These are phyloP conservation scores for Parazoanthus swiftii DNA, from an alignment of 92 coral and sea anemone genomes.

Conservation along the genomic window DNA sequence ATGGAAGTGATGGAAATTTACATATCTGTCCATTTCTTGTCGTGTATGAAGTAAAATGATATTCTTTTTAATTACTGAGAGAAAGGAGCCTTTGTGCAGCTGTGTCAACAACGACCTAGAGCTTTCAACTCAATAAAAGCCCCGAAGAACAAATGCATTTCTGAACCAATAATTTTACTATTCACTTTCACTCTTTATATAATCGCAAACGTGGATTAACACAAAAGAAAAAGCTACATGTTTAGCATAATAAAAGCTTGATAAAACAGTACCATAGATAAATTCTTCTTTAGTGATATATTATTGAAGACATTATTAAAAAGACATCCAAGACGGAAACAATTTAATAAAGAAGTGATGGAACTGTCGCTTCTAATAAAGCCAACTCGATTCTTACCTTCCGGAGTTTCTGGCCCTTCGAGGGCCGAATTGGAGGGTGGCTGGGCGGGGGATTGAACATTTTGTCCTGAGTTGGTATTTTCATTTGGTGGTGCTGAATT, in stretches of 20 bases:
- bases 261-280: slow-evolving; percentile 75
- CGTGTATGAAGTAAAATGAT: slow-evolving; percentile 90
- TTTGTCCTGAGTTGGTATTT: slow-evolving; percentile 75
- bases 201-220: slow-evolving; percentile 83
- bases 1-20: slow-evolving; percentile 67
- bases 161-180: slow-evolving; percentile 91
- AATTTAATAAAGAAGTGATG: slow-evolving; percentile 94
- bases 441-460: slow-evolving; percentile 80
- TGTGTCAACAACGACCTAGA: slow-evolving; percentile 98
- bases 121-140: slow-evolving; percentile 99
- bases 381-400: slow-evolving; percentile 79
- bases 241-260: slow-evolving; percentile 84
- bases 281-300: slow-evolving; percentile 77
- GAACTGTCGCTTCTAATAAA: slow-evolving; percentile 93
- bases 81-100: slow-evolving; percentile 99
- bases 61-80: slow-evolving; percentile 96
- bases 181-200: slow-evolving; percentile 88
- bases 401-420: slow-evolving; percentile 93
- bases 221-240: slow-evolving; percentile 74
- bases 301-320: slow-evolving; percentile 95
- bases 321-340: slow-evolving; percentile 98
- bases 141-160: slow-evolving; percentile 85
- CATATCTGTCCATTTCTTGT: slow-evolving; percentile 85
- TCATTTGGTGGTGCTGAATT: slow-evolving; percentile 79
- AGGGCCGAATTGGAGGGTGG: slow-evolving; percentile 89